Base-by-base conservation (phyloP, 2,797 vertebrate species). In the Luscinia megarhynchos region DNA sequence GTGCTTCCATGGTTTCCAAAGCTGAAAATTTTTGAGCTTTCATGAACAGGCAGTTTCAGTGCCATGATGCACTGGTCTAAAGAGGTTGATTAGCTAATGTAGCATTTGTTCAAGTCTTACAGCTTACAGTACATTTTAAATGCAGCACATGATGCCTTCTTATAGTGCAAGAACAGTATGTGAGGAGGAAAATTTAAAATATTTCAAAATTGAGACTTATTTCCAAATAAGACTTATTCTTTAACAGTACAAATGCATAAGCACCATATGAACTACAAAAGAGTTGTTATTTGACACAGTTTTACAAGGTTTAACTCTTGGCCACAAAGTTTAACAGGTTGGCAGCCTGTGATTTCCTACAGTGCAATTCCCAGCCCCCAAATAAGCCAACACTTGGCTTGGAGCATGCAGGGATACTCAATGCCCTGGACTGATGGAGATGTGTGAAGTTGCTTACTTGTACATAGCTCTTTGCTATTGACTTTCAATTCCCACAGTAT, bases 21-120 rank as follows among this genome's bases (percentile, higher is more conserved):
- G 66, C 48, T 63, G 51, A 88, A 67, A 55, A 84, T 76, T 64
- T 72, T 36, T 82, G 45, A 18, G 67, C 26, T 67, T 91, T 84
- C 59, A 64, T 14, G 45, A 83, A 89, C 59, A 82, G 55, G 29
- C 58, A 70, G 38, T 67, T 92, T 73, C 70, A 17, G n/a, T 90
- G 63, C 70, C 63, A 43, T 51, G 89, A 94, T 74, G 70, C 66
- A 46, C 67, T 70, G 55, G 38, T 73, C 59, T 79, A 70, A 86
- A 89, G 61, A 92, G 58, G 63, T 23, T 87, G 68, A 84, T 91
- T 89, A 70, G 14, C 70, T 82, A 81, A 84, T n/a, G 40, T 17
- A 70, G 54, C 38, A 87, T 76, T 93, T 76, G 27, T 79, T 74
- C 77, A 87, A 89, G 63, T 59, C 70, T 90, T 93, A 50, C 22